Percentiles rank a stretch among this genome's conserved stretches.
Conservation (phyloP, 2,113 vertebrate genomes). For the Dicrurus megarhynchus region DNA sequence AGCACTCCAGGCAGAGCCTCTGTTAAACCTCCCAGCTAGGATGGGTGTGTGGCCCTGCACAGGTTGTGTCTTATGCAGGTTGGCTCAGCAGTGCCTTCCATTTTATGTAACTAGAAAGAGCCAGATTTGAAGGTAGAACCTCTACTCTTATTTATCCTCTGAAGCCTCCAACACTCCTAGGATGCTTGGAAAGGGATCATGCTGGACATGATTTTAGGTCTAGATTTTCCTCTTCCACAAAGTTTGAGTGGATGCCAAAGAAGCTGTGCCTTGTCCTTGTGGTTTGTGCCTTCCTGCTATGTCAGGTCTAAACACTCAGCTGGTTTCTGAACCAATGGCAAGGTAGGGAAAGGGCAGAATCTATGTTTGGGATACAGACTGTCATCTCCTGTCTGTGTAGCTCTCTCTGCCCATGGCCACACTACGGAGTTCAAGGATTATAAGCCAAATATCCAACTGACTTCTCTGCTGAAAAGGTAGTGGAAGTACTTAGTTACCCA, state of each 20-base stretch:
- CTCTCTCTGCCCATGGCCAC: not conserved
- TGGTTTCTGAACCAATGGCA: not conserved
- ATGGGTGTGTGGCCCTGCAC: not conserved
- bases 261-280: not conserved
- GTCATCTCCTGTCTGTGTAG: not conserved
- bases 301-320: not conserved
- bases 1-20: not conserved
- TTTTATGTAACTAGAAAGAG: not conserved
- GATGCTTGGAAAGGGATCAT: not conserved
- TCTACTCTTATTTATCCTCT: not conserved
- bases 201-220: not conserved
- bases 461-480: not conserved
- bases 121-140: not conserved
- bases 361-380: not conserved
- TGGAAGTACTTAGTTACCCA: not conserved
- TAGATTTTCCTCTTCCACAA: not conserved
- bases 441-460: not conserved
- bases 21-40: not conserved
- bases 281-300: not conserved
- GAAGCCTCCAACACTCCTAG: not conserved
- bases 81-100: not conserved
- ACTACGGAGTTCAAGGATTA: not conserved
- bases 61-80: not conserved
- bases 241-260: not conserved
- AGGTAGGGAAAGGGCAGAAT: not conserved